Evolutionary conservation across 1,140 invertebrate genomes (phyloP).

Genomic region (Vollenhovia emeryi): DNA sequence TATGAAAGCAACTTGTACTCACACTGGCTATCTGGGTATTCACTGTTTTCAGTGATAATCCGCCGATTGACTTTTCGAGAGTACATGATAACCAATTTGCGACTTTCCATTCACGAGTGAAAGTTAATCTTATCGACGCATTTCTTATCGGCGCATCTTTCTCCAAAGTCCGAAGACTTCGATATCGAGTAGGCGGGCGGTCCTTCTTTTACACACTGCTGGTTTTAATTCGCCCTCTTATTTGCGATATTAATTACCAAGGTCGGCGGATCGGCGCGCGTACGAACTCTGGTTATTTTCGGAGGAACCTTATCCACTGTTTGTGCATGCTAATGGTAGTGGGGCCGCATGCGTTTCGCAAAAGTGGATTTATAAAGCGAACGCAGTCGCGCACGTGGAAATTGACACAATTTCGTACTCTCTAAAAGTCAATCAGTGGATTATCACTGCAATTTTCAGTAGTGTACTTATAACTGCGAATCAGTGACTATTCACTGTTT

Average conservation of each 20-base stretch:
- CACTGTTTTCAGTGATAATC: no score
- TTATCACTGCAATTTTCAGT: no score
- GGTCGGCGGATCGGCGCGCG: background rate
- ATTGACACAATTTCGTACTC: constrained; percentile 39
- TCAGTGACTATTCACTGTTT: no score
- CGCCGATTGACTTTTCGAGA: no score
- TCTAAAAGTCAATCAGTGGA: no score
- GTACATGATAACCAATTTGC: background rate
- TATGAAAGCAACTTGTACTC: no score
- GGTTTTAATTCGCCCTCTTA: background rate
- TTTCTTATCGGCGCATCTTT: background rate
- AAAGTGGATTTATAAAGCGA: constrained; percentile 24
- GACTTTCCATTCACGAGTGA: background rate
- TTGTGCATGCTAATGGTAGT: constrained; percentile 36
- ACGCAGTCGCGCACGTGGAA: background rate
- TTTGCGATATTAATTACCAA: constrained; percentile 39
- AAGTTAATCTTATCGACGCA: background rate
- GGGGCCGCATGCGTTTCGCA: background rate
- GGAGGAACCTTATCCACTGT: constrained; percentile 12
- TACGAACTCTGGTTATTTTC: constrained; percentile 6
- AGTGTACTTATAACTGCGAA: no score
- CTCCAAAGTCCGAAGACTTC: background rate
- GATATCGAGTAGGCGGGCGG: background rate
- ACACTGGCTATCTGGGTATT: no score
- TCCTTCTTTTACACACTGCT: background rate